Evolutionary conservation across 1,140 invertebrate species (phyloP).

Genomic region (Mycetomoellerius zeteki): DNA sequence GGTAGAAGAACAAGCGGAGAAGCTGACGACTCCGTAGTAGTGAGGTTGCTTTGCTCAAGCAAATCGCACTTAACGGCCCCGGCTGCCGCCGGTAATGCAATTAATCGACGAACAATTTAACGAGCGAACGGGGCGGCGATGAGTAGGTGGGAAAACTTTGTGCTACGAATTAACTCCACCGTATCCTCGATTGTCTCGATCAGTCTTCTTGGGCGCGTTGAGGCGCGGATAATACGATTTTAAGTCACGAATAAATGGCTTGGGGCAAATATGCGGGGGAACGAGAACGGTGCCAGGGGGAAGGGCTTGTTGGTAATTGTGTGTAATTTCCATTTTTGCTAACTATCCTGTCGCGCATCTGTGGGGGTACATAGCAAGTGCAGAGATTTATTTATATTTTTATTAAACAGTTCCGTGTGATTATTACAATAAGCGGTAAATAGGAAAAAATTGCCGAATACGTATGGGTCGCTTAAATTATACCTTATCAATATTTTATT

Average conservation of each 20-base stretch:
- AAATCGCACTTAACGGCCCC: conserved; percentile 62
- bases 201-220: conserved; percentile 6
- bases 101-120: conserved; percentile 67
- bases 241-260: conserved; percentile 42
- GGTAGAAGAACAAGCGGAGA: conserved; percentile 21
- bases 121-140: conserved; percentile 39
- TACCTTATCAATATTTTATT: too few species aligned
- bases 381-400: conserved; percentile 35
- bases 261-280: not conserved
- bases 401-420: not conserved
- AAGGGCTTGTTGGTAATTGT: conserved; percentile 23
- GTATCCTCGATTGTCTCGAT: conserved; percentile 56
- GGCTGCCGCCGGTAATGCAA: conserved; percentile 60
- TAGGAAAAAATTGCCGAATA: too few species aligned
- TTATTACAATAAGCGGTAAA: not conserved
- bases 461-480: too few species aligned
- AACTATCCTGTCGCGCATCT: conserved; percentile 23
- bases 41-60: conserved; percentile 33
- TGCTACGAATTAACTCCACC: conserved; percentile 37
- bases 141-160: conserved; percentile 53
- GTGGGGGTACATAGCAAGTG: not conserved
- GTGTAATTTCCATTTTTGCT: conserved; percentile 42
- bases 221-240: conserved; percentile 56
- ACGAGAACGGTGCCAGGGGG: not conserved
- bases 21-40: not conserved